Base-by-base conservation (phyloP, 1,140 invertebrate genomes). In the Drosophila sproati region DNA sequence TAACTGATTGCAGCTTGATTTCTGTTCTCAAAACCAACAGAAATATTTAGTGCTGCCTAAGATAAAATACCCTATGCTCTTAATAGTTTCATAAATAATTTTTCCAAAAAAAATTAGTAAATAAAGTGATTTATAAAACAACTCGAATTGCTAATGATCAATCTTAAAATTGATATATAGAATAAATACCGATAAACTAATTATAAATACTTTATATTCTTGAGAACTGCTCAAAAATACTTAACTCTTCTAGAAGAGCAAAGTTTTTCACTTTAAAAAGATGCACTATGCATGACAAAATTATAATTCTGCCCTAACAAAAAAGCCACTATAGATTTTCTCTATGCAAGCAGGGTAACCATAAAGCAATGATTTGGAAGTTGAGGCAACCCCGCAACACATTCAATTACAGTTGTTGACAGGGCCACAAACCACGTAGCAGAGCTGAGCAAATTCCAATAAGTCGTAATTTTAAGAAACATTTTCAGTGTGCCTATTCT, bases 391-490 rank as follows among this genome's bases (percentile, higher is more conserved):
- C 63, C 47, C 41, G 52, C 50, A 72, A 72, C 67, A 82, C 60
- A 81, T 86, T 81, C 71, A 87, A 86, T 86, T 62, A 59, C 52
- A 61, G 37, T 67, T 73, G 10, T 29, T 32, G 45, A 2, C 12
- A 50, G 31, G 31, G 8, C 45, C 59, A 28, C 4, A 29, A 32
- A 31, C 45, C 10, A 41, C 45, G 10, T 50, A 32, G 37, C 34
- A 32, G 57, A 69, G 68, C 63, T 66, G 41, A 52, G 63, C 71
- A 56, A 67, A 83, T 72, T 82, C 69, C 79, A 77, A 80, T 74
- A 82, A 75, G 64, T 67, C 77, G 74, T 70, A 80, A 61, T 71
- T 73, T 74, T 32, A 51, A 52, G 66, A 77, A 73, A 88, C 60
- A 78, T 41, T 72, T 77, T 64, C 55, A 51, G 68, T 41, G 68